Conservation (phyloP, 2,797 vertebrate species). For the Lophius americanus region DNA sequence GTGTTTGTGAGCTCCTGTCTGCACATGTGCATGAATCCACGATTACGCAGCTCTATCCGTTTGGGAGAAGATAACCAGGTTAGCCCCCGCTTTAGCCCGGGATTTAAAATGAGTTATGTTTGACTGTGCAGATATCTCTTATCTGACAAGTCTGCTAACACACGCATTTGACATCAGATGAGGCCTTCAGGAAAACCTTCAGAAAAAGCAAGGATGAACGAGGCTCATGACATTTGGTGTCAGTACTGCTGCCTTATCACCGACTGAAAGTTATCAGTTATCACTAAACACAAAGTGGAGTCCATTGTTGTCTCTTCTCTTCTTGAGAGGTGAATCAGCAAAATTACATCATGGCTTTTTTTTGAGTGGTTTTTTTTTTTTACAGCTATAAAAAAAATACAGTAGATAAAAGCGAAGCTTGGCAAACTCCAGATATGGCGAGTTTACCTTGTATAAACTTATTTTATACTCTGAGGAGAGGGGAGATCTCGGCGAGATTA, state of each 20-base stretch:
- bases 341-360: conserved; percentile 14
- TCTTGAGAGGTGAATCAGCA: conserved; percentile 36
- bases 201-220: conserved; percentile 24
- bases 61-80: conserved; percentile 49
- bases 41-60: conserved; percentile 30
- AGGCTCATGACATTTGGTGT: conserved; percentile 20
- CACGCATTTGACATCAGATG: conserved; percentile 54
- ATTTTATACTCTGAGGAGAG: conserved; percentile 32
- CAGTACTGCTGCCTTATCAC: conserved; percentile 28
- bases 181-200: conserved; percentile 49
- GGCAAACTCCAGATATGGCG: neutral
- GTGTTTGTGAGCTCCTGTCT: conserved; percentile 38
- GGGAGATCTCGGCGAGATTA: conserved; percentile 51
- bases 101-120: conserved; percentile 62
- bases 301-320: conserved; percentile 21
- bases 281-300: conserved; percentile 15
- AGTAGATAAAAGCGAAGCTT: neutral
- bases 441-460: conserved; percentile 39
- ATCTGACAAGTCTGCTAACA: conserved; percentile 53
- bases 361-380: neutral
- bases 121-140: conserved; percentile 51
- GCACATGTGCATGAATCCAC: conserved; percentile 33
- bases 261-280: conserved; percentile 33
- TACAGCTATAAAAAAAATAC: neutral
- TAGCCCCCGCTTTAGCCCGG: conserved; percentile 40